Evolutionary conservation across 2,797 vertebrate species (phyloP).

Genomic region (Amblyopsis hoosieri): DNA sequence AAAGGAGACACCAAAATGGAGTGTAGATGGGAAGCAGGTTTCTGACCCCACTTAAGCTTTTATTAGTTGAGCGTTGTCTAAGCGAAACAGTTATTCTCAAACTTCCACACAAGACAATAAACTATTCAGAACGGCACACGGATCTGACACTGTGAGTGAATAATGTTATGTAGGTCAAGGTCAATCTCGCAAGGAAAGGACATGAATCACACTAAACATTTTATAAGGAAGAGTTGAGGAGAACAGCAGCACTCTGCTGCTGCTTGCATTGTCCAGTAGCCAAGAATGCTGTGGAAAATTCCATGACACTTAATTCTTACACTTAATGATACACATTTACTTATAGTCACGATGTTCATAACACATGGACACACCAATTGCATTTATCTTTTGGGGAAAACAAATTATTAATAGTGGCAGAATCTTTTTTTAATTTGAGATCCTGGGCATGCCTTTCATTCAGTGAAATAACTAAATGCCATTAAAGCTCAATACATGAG

Average conservation of each 20-base stretch:
- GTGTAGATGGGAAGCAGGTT: conserved; percentile 29
- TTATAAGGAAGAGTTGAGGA: background rate
- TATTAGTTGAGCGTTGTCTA: conserved; percentile 43
- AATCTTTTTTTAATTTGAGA: background rate
- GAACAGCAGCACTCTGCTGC: background rate
- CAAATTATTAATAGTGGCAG: background rate
- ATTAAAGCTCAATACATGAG: conserved; percentile 19
- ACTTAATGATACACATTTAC: conserved; percentile 10
- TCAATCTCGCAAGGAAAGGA: background rate
- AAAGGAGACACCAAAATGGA: conserved; percentile 40
- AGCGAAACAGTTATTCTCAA: conserved; percentile 23
- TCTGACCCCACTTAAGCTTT: conserved; percentile 51
- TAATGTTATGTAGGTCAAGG: background rate
- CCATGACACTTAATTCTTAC: conserved; percentile 6
- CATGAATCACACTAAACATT: background rate
- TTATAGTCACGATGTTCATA: conserved; percentile 19
- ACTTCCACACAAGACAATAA: conserved; percentile 16
- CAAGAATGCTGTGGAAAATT: conserved; percentile 1
- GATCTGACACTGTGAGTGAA: conserved; percentile 18
- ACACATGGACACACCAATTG: conserved; percentile 21
- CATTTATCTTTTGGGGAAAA: conserved; percentile 20
- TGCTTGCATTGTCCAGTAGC: background rate
- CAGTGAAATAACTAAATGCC: conserved; percentile 25
- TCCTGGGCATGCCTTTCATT: conserved; percentile 4
- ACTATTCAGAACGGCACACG: conserved; percentile 11